Base-by-base conservation (phyloP, 1,140 invertebrate species). In the Cyclina sinensis region DNA sequence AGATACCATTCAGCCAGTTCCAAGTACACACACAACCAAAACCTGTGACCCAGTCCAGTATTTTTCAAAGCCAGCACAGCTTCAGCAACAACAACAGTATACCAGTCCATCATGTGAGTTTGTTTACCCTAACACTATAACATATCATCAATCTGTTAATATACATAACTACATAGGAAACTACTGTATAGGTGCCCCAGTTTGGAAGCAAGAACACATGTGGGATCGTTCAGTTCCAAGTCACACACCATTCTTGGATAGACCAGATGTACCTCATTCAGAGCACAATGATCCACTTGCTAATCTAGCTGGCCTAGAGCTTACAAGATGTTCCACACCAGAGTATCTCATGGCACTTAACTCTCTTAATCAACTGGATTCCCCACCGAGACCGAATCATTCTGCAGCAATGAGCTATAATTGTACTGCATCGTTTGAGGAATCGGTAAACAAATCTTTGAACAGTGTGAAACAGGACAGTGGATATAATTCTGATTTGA, bases 321-420 rank as follows among this genome's bases (percentile, higher is more conserved):
- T 91, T 46, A 74, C 81, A 0, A 86, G 91, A n/a, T 92, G 91
- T 46, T 92, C 91, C 5, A 92, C 91, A n/a, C 91, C 91, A 43
- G 91, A 92, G 16, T 83, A 90, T 30, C 80, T 92, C 3, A 80
- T 86, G 30, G 85, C 89, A 1, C 84, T 92, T 0, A 89, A 90
- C 24, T 84, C 89, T 24, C 62, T 92, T 3, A 59, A 78, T 18
- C 89, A 86, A n/a, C 32, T 46, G 21, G 83, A 86, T 16, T 59
- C 82, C 46, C 68, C 65, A 11, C 54, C 73, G 11, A 24, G 27
- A 78, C 74, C 70, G 24, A 57, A 80, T n/a, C 80, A 84, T 24
- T 46, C 27, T 21, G 27, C 35, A 12, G 43, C 70, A 57, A 24
- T 68, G 43, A 83, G 83, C 43, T 68, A 37, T 46, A 48, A 43